These are phyloP conservation scores for Leuciscus waleckii DNA, from an alignment of 2,797 vertebrate genomes.

Conservation along the genomic window DNA sequence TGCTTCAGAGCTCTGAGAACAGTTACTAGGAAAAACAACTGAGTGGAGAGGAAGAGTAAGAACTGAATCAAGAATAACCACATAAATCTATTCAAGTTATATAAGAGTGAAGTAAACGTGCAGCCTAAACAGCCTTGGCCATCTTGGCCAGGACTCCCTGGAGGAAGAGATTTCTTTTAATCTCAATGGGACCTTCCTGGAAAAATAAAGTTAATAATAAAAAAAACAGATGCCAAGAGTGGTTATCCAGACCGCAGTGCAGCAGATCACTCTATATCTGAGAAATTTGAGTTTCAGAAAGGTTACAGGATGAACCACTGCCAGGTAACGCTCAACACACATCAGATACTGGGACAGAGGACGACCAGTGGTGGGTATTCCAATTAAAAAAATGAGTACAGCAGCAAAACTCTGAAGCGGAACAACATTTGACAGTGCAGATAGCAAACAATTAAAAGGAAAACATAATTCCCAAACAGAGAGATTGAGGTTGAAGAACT, in stretches of 20 bases:
- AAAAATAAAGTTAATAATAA: too few species aligned
- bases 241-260: background rate
- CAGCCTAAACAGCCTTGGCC: background rate
- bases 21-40: background rate
- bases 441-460: background rate
- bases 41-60: background rate
- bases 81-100: background rate
- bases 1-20: constrained; percentile 9
- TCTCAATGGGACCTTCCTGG: too few species aligned
- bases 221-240: background rate
- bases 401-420: too few species aligned
- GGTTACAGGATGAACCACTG: constrained; percentile 13
- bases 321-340: background rate
- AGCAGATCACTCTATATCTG: constrained; percentile 7
- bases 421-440: background rate
- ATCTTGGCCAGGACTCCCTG: too few species aligned
- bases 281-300: background rate
- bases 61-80: background rate
- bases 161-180: too few species aligned
- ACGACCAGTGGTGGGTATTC: background rate
- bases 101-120: background rate
- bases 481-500: constrained; percentile 14
- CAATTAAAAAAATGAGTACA: background rate
- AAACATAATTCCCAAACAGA: background rate
- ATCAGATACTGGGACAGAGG: background rate